These are phyloP conservation scores for Esperia sulphurella DNA, from an alignment of 2,888 invertebrate species.

Conservation along the genomic window DNA sequence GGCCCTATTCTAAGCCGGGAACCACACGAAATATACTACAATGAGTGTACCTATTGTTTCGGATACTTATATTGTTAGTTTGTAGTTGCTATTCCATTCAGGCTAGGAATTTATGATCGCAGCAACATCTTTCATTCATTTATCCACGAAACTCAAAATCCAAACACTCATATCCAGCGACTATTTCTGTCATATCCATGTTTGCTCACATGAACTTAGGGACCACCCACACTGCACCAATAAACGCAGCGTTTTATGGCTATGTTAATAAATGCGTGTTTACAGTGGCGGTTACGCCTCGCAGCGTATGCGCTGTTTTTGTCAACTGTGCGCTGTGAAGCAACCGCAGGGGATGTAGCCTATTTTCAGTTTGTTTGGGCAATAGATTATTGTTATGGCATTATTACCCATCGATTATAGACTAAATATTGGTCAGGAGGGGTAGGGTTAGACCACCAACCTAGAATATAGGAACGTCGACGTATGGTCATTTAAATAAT, in stretches of 20 bases:
- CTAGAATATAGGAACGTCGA: neutral
- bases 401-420: no score
- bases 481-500: no score
- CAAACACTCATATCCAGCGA: slow-evolving; percentile 34
- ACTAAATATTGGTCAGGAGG: no score
- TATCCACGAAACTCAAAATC: slow-evolving; percentile 20
- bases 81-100: neutral
- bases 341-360: slow-evolving; percentile 23
- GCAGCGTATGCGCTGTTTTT: slow-evolving; percentile 25
- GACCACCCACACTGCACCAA: slow-evolving; percentile 69
- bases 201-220: slow-evolving; percentile 47
- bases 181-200: slow-evolving; percentile 39
- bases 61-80: no score
- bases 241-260: slow-evolving; percentile 67
- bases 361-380: slow-evolving; percentile 40
- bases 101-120: neutral
- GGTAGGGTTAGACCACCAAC: neutral
- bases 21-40: no score
- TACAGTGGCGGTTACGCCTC: slow-evolving; percentile 45
- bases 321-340: slow-evolving; percentile 34
- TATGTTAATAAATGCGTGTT: slow-evolving; percentile 67
- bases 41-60: no score
- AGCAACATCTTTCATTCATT: neutral
- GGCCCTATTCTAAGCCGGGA: no score
- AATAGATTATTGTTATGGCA: neutral